These are phyloP conservation scores for Cerastoderma edule DNA, from an alignment of 2,888 invertebrate species.

Conservation along the genomic window DNA sequence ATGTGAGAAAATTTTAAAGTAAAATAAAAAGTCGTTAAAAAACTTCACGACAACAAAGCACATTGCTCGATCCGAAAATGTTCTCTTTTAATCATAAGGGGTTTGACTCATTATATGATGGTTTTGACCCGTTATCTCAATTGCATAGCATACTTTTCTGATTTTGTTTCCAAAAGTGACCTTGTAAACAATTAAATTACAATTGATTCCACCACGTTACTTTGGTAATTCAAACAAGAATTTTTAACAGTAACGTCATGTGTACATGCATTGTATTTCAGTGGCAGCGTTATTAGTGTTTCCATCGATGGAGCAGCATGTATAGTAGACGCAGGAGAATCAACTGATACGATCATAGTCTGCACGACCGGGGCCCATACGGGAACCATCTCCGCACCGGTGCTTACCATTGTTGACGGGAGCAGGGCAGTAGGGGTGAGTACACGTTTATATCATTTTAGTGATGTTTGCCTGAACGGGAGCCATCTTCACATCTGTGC, in stretches of 20 bases:
- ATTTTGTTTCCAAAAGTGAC: slow-evolving; percentile 2
- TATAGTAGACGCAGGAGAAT: slow-evolving; percentile 39
- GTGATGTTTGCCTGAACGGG: background rate
- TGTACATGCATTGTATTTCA: too few relatives aligned
- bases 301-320: slow-evolving; percentile 58
- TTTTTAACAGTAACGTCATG: too few relatives aligned
- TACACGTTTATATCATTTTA: background rate
- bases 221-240: too few relatives aligned
- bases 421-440: slow-evolving; percentile 64
- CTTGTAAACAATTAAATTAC: background rate
- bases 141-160: background rate
- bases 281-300: slow-evolving; percentile 35
- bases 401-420: slow-evolving; percentile 52
- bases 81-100: too few relatives aligned
- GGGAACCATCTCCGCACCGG: slow-evolving; percentile 53
- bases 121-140: background rate
- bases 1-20: background rate
- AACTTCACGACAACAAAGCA: too few relatives aligned
- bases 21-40: too few relatives aligned
- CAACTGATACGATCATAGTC: slow-evolving; percentile 56
- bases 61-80: too few relatives aligned
- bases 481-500: background rate
- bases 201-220: too few relatives aligned
- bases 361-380: slow-evolving; percentile 65
- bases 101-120: too few relatives aligned